phyloP scores from a whole-genome alignment of 2,797 vertebrate species.

The Amphiprion clarkii region DNA sequence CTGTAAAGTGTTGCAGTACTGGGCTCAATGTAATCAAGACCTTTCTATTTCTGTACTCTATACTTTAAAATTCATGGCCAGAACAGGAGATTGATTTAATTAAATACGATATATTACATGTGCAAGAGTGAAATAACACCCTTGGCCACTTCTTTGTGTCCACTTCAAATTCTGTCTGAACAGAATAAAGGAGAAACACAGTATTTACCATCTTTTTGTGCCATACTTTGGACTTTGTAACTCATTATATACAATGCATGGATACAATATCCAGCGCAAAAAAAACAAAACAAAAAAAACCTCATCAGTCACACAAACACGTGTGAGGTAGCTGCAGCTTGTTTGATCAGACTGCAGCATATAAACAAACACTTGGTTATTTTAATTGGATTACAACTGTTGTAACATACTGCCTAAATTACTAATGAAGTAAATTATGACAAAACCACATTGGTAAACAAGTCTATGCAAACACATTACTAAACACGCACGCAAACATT shows the following conservation, averaged over 20 bases:
- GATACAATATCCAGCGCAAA: slow-evolving; percentile 16
- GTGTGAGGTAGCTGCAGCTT: slow-evolving; percentile 8
- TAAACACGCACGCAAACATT: slow-evolving; percentile 31
- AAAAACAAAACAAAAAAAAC: not conserved
- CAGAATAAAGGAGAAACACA: not conserved
- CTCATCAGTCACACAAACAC: slow-evolving; percentile 52
- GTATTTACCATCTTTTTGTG: slow-evolving; percentile 16
- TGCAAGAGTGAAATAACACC: not conserved
- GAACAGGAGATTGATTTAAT: slow-evolving; percentile 9
- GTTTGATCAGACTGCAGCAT: slow-evolving; percentile 64
- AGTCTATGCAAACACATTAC: slow-evolving; percentile 53
- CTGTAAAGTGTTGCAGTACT: slow-evolving; percentile 3
- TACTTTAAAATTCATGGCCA: slow-evolving; percentile 1
- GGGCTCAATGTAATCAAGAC: slow-evolving; percentile 13
- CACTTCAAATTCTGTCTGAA: slow-evolving; percentile 2
- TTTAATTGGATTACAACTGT: slow-evolving; percentile 48
- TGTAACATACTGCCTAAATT: slow-evolving; percentile 55
- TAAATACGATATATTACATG: slow-evolving; percentile 6
- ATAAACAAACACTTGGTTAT: slow-evolving; percentile 49
- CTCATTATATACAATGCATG: slow-evolving; percentile 23
- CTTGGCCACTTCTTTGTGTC: not conserved
- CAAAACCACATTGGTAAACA: slow-evolving; percentile 58
- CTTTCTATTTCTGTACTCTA: slow-evolving; percentile 5
- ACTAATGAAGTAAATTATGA: slow-evolving; percentile 64
- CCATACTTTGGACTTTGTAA: slow-evolving; percentile 7